Evolutionary conservation across 2,113 vertebrate genomes (phyloP).

Genomic region (Gallinago paraguaiae): DNA sequence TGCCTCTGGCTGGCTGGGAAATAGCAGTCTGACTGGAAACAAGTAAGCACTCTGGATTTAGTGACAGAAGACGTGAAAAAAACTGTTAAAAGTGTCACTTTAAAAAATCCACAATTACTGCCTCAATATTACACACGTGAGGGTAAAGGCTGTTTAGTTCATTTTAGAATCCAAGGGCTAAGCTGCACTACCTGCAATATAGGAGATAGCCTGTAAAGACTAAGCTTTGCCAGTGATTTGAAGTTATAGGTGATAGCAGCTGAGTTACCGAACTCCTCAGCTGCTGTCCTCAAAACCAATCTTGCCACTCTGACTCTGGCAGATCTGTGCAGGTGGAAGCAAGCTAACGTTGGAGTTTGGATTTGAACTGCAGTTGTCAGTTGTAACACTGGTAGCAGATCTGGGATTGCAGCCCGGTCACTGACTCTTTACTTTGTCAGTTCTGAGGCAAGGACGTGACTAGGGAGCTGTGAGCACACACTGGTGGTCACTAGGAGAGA

Average conservation of each 20-base stretch:
- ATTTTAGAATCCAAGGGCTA: not conserved
- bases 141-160: not conserved
- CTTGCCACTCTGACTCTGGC: not conserved
- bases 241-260: not conserved
- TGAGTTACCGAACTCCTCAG: not conserved
- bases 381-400: not conserved
- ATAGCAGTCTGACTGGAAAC: not conserved
- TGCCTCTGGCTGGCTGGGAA: not conserved
- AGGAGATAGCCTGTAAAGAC: not conserved
- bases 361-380: not conserved
- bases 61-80: not conserved
- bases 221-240: not conserved
- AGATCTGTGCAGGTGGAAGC: not conserved
- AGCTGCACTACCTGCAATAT: not conserved
- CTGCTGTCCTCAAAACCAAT: not conserved
- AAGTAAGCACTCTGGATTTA: not conserved
- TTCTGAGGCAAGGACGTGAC: not conserved
- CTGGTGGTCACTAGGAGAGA: not conserved
- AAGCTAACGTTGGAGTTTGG: not conserved
- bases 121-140: not conserved
- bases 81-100: not conserved
- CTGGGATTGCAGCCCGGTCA: not conserved
- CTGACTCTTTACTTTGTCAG: not conserved
- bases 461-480: not conserved
- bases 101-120: not conserved